A percentile compares a stretch with the other conserved stretches of the same genome.
Conservation (phyloP, 1,140 invertebrate genomes). For the Pseudomyrmex cubaensis region DNA sequence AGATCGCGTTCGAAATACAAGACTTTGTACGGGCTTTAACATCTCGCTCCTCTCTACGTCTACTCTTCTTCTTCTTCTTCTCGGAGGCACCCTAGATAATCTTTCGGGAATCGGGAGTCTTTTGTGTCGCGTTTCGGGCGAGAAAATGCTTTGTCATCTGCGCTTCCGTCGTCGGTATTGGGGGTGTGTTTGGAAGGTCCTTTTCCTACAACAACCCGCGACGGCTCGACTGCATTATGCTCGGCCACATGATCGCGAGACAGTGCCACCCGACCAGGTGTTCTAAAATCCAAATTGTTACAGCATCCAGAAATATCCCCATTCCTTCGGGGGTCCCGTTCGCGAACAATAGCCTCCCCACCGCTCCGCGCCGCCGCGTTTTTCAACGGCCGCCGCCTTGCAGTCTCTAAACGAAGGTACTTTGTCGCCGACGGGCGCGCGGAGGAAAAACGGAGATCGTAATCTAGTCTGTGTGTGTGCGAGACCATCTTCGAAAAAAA, state of each 20-base stretch:
- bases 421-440: conserved; percentile 64
- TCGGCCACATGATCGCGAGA: conserved; percentile 62
- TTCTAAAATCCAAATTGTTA: conserved; percentile 76
- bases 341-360: conserved; percentile 75
- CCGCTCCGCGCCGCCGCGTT: conserved; percentile 51
- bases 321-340: conserved; percentile 54
- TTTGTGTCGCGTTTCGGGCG: conserved; percentile 74
- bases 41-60: conserved; percentile 32
- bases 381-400: conserved; percentile 52
- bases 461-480: conserved; percentile 61
- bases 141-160: conserved; percentile 82
- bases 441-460: conserved; percentile 61
- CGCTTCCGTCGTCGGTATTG: conserved; percentile 77
- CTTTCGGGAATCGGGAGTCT: conserved; percentile 72
- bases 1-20: conserved; percentile 34
- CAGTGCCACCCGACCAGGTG: conserved; percentile 81
- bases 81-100: conserved; percentile 68
- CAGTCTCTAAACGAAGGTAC: conserved; percentile 69
- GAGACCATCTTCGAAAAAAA: conserved; percentile 57
- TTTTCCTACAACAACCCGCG: conserved; percentile 9
- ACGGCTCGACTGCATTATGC: conserved; percentile 69
- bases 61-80: conserved; percentile 39
- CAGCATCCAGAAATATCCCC: conserved; percentile 80
- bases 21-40: conserved; percentile 16
- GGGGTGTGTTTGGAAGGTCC: conserved; percentile 77